Conservation (phyloP, 1,140 invertebrate species). For the Drosophila yakuba region DNA sequence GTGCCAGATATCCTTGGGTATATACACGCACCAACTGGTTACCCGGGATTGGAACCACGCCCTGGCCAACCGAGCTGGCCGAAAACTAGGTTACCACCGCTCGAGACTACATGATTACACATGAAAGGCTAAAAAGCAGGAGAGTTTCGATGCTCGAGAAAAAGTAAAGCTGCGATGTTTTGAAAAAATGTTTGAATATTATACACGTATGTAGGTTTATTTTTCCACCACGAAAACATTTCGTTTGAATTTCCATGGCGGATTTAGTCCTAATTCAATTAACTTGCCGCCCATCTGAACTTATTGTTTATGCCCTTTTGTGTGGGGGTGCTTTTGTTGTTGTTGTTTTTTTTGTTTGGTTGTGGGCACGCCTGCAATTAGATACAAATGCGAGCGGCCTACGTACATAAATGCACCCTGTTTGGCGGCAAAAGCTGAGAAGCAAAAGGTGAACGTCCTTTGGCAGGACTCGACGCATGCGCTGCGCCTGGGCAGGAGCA, state of each 20-base stretch:
- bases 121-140: neutral
- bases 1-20: conserved; percentile 31
- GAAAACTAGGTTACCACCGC: conserved; percentile 67
- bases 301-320: neutral
- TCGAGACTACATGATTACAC: conserved; percentile 25
- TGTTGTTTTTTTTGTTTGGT: neutral
- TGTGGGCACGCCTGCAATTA: conserved; percentile 68
- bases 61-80: conserved; percentile 67
- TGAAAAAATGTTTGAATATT: neutral
- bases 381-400: conserved; percentile 63
- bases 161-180: neutral
- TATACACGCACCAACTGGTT: conserved; percentile 52
- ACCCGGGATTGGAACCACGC: conserved; percentile 82
- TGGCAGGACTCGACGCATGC: conserved; percentile 57
- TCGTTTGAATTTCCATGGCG: neutral
- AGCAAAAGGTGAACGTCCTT: conserved; percentile 71
- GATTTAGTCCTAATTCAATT: conserved; percentile 55
- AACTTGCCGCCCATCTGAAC: conserved; percentile 5
- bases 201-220: too few relatives aligned
- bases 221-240: neutral
- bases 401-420: conserved; percentile 69
- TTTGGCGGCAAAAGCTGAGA: conserved; percentile 69
- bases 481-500: conserved; percentile 22
- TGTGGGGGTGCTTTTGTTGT: neutral
- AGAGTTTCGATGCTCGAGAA: neutral